Evolutionary conservation across 2,888 invertebrate species (phyloP).

Genomic region (Peribatodes rhomboidaria): DNA sequence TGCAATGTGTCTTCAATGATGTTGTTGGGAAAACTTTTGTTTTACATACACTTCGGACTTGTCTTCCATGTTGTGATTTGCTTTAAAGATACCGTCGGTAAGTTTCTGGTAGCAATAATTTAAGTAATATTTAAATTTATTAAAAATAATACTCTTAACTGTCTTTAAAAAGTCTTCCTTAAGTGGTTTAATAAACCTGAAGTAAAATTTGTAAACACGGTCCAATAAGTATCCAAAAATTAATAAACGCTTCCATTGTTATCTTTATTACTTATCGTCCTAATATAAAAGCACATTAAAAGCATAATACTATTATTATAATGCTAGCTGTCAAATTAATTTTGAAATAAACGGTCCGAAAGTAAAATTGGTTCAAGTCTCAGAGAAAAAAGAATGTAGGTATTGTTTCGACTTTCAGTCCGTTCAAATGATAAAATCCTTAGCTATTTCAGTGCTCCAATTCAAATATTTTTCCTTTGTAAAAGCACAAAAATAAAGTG

Average conservation of each 20-base stretch:
- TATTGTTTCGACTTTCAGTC: not conserved
- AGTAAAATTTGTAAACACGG: not conserved
- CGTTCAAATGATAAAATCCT: not conserved
- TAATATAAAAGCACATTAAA: slow-evolving; percentile 26
- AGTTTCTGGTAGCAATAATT: slow-evolving; percentile 50
- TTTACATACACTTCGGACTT: slow-evolving; percentile 83
- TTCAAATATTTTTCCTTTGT: not conserved
- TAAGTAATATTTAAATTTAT: not conserved
- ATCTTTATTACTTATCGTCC: slow-evolving; percentile 47
- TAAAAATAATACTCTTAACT: not conserved
- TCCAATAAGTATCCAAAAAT: slow-evolving; percentile 20
- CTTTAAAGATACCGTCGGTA: slow-evolving; percentile 83
- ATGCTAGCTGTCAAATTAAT: not conserved
- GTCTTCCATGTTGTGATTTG: slow-evolving; percentile 85
- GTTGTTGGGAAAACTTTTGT: slow-evolving; percentile 83
- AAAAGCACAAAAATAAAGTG: slow-evolving; percentile 9
- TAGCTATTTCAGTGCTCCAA: not conserved
- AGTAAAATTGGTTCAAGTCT: not conserved
- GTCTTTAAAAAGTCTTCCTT: not conserved
- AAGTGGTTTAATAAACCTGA: not conserved
- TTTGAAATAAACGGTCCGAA: not conserved
- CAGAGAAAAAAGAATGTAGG: not conserved
- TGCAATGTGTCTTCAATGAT: slow-evolving; percentile 82
- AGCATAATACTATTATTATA: slow-evolving; percentile 31
- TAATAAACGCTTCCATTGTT: slow-evolving; percentile 35